phyloP scores from a whole-genome alignment of 2,113 vertebrate genomes.

The Arenaria interpres region DNA sequence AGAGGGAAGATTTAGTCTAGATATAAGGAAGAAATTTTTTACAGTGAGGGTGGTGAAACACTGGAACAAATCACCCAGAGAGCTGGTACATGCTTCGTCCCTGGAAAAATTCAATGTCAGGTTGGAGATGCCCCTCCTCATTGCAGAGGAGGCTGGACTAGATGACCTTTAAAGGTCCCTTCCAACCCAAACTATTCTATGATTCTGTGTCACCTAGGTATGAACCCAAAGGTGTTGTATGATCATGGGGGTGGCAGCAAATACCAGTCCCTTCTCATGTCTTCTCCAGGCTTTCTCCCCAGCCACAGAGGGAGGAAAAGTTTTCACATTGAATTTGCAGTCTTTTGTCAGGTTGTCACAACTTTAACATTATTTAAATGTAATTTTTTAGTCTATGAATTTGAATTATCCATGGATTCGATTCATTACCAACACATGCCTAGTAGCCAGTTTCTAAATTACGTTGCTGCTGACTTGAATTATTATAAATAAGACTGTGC shows the following conservation, averaged over 20 bases:
- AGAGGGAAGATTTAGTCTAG: not conserved
- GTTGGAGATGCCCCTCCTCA: not conserved
- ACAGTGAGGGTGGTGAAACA: not conserved
- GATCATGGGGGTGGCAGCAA: not conserved
- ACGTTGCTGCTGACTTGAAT: slow-evolving; percentile 69
- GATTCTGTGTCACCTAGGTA: not conserved
- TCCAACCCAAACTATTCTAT: not conserved
- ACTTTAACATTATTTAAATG: slow-evolving; percentile 69
- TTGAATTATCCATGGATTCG: slow-evolving; percentile 71
- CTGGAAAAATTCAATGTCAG: not conserved
- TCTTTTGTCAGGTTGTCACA: slow-evolving; percentile 59
- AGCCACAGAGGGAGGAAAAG: not conserved
- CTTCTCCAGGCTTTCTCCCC: not conserved
- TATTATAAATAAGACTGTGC: slow-evolving; percentile 72
- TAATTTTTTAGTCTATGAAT: slow-evolving; percentile 65
- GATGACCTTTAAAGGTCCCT: not conserved
- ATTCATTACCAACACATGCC: slow-evolving; percentile 70
- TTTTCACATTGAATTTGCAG: slow-evolving; percentile 38
- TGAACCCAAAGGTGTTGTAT: not conserved
- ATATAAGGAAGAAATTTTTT: not conserved
- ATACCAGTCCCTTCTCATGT: not conserved
- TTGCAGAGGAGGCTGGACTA: not conserved
- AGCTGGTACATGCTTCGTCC: not conserved
- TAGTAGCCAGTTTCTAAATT: slow-evolving; percentile 70
- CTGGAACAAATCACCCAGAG: not conserved